These are phyloP conservation scores for Pyrrhopygopsis socrates DNA, from an alignment of 2,888 invertebrate species.

Conservation along the genomic window DNA sequence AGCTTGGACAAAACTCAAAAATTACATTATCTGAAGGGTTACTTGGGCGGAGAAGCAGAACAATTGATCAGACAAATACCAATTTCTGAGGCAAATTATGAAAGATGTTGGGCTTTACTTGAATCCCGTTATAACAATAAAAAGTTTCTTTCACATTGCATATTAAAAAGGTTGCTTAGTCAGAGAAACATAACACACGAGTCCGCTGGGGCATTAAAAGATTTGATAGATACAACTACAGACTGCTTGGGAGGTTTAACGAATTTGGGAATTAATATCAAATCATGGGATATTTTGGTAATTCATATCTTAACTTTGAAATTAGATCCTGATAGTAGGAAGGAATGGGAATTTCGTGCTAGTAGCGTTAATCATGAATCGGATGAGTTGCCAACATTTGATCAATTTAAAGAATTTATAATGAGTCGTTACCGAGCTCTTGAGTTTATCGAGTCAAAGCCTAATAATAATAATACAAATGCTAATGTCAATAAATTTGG, in stretches of 20 bases:
- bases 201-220: constrained; percentile 56
- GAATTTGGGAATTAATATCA: not conserved
- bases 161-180: not conserved
- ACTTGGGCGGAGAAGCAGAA: too few species aligned
- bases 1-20: not conserved
- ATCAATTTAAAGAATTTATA: constrained; percentile 24
- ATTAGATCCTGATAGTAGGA: not conserved
- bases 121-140: not conserved
- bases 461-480: not conserved
- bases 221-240: constrained; percentile 49
- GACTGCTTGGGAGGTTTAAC: not conserved
- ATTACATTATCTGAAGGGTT: not conserved
- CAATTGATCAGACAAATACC: not conserved
- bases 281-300: not conserved
- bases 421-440: not conserved
- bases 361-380: not conserved
- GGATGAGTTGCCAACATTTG: not conserved
- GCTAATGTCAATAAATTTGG: not conserved
- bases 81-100: not conserved
- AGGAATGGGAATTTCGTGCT: too few species aligned
- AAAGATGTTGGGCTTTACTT: not conserved
- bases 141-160: too few species aligned
- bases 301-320: not conserved
- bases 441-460: not conserved
- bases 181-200: constrained; percentile 29